Evolutionary conservation across 2,797 vertebrate genomes (phyloP).

Genomic region (Schizothorax lantsangensis): DNA sequence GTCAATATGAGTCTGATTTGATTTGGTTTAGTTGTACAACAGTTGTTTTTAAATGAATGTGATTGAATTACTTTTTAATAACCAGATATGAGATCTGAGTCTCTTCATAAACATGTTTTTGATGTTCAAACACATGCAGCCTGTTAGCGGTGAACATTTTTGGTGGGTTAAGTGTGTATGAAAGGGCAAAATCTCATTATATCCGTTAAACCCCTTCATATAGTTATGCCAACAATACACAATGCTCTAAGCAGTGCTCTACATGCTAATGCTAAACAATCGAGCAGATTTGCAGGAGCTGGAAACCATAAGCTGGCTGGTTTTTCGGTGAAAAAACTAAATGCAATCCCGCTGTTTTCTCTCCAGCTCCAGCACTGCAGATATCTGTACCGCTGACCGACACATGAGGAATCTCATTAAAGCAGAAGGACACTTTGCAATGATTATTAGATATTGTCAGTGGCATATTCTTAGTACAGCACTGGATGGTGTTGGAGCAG

Average conservation of each 20-base stretch:
- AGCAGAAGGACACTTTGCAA: background rate
- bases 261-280: background rate
- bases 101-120: background rate
- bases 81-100: background rate
- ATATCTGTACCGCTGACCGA: background rate
- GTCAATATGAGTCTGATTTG: background rate
- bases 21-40: background rate
- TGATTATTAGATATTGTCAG: background rate
- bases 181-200: background rate
- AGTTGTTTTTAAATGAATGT: background rate
- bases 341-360: background rate
- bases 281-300: background rate
- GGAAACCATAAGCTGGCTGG: background rate
- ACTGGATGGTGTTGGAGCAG: background rate
- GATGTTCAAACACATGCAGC: background rate
- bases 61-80: background rate
- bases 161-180: background rate
- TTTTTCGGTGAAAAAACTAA: too few species aligned
- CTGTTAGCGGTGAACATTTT: background rate
- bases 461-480: background rate
- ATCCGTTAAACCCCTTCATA: background rate
- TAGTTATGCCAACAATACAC: background rate
- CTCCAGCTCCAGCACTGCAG: conserved; percentile 5
- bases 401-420: background rate
- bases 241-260: conserved; percentile 1